Evolutionary conservation across 1,140 invertebrate species (phyloP), one percentile per base, ranked within the genome.

Genomic region (Drosophila athabasca): DNA sequence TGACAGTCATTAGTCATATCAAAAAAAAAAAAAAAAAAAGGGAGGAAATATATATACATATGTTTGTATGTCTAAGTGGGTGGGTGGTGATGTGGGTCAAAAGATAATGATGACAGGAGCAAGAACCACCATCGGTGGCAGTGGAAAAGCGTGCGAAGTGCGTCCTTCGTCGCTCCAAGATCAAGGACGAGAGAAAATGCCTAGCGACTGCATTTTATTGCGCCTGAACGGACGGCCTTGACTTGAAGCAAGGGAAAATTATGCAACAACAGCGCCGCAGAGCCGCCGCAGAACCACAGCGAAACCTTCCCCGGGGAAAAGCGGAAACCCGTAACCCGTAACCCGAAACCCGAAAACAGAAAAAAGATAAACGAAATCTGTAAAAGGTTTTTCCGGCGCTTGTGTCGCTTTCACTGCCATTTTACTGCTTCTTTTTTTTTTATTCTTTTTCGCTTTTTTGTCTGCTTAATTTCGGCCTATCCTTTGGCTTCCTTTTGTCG

Each of bases 1-100:
- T 87, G 82, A 87, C 82, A 87, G 67, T 88, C 84, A 87, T 87
- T 88, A 88, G 82, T 73, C 72, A 82, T 79, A 70, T 72, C 46
- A 88, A 87, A 64, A 61, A 62, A 64, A 24, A 24, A 24, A 24
- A 24, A 2, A 26, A 5, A 26, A 5, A 26, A 0, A 26, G 5
- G 0, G 24, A 0, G 4, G n/a, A n/a, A n/a, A n/a, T n/a, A n/a
- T n/a, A n/a, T n/a, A n/a, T n/a, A n/a, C n/a, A 54, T 24, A 22
- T 51, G 54, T 67, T 31, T 73, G 71, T 35, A 3, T 35, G 31
- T 35, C n/a, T n/a, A n/a, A n/a, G 50, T 31, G 68, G 55, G 58
- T 54, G 72, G 39, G 3, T 5, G 11, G 11, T 80, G 76, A 67
- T 88, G 62, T 78, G 62, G 61, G 71, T 83, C 60, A 52, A 49